Evolutionary conservation across 2,797 vertebrate genomes (phyloP).

Genomic region (Strix occidentalis): DNA sequence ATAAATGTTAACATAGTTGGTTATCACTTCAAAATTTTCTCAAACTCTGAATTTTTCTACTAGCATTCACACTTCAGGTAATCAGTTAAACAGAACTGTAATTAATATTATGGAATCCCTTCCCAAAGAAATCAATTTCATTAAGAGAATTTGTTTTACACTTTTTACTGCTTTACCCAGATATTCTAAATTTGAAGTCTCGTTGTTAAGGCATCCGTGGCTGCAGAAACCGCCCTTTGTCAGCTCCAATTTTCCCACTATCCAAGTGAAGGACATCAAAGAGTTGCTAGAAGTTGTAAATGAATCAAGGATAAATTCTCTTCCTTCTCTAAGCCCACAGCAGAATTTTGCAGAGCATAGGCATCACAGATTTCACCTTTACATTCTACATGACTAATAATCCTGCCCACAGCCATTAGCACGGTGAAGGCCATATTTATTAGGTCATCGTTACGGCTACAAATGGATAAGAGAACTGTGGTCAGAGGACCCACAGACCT

Average conservation of each 20-base stretch:
- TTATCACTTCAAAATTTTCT: not conserved
- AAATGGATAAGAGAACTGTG: not conserved
- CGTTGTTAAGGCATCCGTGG: not conserved
- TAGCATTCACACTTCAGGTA: not conserved
- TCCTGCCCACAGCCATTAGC: not conserved
- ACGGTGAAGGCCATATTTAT: not conserved
- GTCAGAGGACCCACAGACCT: not conserved
- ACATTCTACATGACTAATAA: not conserved
- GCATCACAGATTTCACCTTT: not conserved
- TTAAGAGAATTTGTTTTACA: not conserved
- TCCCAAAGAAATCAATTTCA: not conserved
- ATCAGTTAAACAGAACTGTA: not conserved
- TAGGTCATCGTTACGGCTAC: rapidly evolving
- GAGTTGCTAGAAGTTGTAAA: not conserved
- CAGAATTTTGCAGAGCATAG: not conserved
- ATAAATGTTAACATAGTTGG: not conserved
- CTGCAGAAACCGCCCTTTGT: not conserved
- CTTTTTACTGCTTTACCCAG: slow-evolving; percentile 15
- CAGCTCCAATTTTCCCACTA: not conserved
- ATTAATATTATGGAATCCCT: not conserved
- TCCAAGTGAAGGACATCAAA: not conserved
- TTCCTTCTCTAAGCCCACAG: not conserved
- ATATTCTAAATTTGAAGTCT: not conserved
- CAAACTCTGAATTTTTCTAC: not conserved
- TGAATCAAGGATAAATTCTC: not conserved